These are phyloP conservation scores for Lasiurus cinereus DNA, from an alignment of 2,113 vertebrate genomes.

Conservation along the genomic window DNA sequence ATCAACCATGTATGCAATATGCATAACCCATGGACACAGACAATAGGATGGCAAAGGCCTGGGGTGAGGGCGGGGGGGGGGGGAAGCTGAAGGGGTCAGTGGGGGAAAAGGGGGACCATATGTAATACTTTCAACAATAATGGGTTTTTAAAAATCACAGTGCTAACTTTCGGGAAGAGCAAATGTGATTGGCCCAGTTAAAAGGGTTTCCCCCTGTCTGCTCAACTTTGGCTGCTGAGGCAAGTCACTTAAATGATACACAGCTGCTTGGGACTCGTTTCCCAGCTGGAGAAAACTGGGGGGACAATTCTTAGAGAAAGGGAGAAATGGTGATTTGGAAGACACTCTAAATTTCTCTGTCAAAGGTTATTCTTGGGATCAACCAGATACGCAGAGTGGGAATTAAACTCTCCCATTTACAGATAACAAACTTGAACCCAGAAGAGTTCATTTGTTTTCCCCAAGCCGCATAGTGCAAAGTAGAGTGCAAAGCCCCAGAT, in stretches of 20 bases:
- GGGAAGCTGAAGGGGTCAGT: too few species aligned
- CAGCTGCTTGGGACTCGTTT: background rate
- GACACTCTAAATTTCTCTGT: background rate
- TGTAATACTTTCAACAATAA: too few species aligned
- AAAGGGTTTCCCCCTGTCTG: background rate
- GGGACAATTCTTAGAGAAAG: background rate
- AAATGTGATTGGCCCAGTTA: background rate
- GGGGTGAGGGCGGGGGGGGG: too few species aligned
- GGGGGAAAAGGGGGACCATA: too few species aligned
- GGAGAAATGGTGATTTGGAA: background rate
- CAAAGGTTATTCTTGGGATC: background rate
- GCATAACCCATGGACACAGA: too few species aligned
- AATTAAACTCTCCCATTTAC: background rate
- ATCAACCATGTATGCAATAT: too few species aligned
- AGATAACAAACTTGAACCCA: background rate
- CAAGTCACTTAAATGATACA: background rate
- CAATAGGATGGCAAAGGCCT: too few species aligned
- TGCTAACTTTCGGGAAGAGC: background rate
- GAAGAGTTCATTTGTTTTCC: background rate
- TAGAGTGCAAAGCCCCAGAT: background rate
- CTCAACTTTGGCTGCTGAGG: background rate
- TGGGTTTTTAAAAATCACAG: background rate
- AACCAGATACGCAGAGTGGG: background rate
- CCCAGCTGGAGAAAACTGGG: background rate
- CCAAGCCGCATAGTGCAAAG: background rate